phyloP scores from a whole-genome alignment of 2,888 invertebrate species.

The Palloptera scutellata region DNA sequence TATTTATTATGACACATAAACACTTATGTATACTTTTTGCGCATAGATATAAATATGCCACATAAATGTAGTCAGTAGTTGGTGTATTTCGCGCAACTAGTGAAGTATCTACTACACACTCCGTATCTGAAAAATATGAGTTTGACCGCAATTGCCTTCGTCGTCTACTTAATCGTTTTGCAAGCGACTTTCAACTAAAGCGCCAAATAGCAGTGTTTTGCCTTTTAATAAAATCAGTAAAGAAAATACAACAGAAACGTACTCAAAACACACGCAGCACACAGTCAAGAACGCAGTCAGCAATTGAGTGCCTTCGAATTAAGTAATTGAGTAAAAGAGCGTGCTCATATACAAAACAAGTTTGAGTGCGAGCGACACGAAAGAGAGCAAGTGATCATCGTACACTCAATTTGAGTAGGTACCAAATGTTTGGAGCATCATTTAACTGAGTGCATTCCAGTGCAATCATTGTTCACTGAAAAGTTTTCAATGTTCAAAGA shows the following conservation, averaged over 20 bases:
- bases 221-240: slow-evolving; percentile 47
- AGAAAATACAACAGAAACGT: slow-evolving; percentile 3
- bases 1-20: no score
- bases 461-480: no score
- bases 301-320: neutral
- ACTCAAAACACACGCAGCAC: neutral
- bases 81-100: no score
- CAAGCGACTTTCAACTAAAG: slow-evolving; percentile 57
- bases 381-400: no score
- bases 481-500: no score
- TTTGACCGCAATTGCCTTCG: no score
- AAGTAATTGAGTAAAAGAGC: neutral
- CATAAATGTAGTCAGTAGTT: no score
- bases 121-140: neutral
- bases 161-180: slow-evolving; percentile 41
- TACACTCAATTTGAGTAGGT: neutral
- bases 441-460: neutral
- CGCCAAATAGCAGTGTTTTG: slow-evolving; percentile 50
- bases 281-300: neutral
- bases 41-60: no score
- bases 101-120: slow-evolving; percentile 28
- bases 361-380: no score
- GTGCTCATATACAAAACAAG: no score
- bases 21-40: no score
- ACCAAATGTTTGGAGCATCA: neutral